phyloP scores from a whole-genome alignment of 2,113 vertebrate genomes.

The Lutjanus erythropterus region DNA sequence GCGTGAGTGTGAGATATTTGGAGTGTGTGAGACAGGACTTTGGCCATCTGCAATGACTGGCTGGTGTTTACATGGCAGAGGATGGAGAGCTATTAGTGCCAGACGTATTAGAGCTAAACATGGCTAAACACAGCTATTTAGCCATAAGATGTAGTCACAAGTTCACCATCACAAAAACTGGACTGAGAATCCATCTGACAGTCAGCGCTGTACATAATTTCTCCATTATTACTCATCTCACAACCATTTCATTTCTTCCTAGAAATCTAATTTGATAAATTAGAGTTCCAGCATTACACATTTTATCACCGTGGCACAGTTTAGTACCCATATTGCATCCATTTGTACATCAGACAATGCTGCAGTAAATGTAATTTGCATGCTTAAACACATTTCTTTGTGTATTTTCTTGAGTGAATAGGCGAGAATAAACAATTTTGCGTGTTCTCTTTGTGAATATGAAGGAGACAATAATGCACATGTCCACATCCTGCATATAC shows the following conservation, averaged over 20 bases:
- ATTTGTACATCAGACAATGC: neutral
- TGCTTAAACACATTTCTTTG: neutral
- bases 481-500: neutral
- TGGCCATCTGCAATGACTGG: constrained; percentile 63
- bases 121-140: constrained; percentile 26
- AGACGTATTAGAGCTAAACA: constrained; percentile 44
- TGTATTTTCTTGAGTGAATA: neutral
- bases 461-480: neutral
- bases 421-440: neutral
- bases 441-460: neutral
- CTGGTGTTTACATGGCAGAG: constrained; percentile 49
- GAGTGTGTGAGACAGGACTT: constrained; percentile 31
- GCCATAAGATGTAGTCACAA: constrained; percentile 4
- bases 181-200: constrained; percentile 3
- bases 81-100: constrained; percentile 38
- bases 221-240: neutral
- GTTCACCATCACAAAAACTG: constrained; percentile 28
- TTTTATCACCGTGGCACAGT: neutral
- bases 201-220: neutral
- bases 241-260: neutral
- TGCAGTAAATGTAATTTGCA: neutral
- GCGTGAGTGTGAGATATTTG: neutral
- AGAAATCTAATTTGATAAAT: neutral
- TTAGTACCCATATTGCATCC: neutral
- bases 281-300: neutral